Conservation (phyloP, 2,113 vertebrate species). For the Triplophysa dalaica region DNA sequence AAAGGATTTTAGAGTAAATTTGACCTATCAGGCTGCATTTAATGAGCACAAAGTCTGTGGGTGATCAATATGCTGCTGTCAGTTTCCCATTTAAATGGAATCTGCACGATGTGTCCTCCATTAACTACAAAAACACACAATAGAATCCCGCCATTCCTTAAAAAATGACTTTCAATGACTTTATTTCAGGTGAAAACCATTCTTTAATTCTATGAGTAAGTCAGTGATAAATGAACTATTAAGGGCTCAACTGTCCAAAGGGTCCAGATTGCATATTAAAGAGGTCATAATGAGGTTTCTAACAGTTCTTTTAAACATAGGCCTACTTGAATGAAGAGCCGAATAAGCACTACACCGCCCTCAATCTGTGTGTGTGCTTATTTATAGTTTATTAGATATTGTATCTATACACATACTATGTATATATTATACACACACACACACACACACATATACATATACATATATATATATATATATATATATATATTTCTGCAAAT, state of each 20-base stretch:
- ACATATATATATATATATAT: too few relatives aligned
- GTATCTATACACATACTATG: too few relatives aligned
- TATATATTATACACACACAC: too few relatives aligned
- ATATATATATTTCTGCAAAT: too few relatives aligned
- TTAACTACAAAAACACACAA: conserved; percentile 47
- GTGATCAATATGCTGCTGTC: conserved; percentile 65
- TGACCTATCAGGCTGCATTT: conserved; percentile 62
- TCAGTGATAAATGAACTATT: not conserved
- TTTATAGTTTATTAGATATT: too few relatives aligned
- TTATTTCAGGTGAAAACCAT: conserved; percentile 5
- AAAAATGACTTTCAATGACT: conserved; percentile 22
- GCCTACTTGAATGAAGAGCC: too few relatives aligned
- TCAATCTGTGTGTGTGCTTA: too few relatives aligned
- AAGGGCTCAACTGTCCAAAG: not conserved
- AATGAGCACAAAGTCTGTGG: conserved; percentile 66
- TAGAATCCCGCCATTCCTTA: not conserved
- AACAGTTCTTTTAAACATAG: not conserved
- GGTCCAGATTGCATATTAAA: conserved; percentile 7
- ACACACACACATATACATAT: too few relatives aligned
- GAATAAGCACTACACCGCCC: too few relatives aligned
- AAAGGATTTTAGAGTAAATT: conserved; percentile 54
- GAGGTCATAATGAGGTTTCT: not conserved
- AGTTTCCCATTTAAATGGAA: conserved; percentile 66
- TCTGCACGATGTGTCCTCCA: conserved; percentile 55
- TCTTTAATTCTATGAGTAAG: not conserved